Evolutionary conservation across 2,797 vertebrate genomes (phyloP).

Genomic region (Aythya fuligula): DNA sequence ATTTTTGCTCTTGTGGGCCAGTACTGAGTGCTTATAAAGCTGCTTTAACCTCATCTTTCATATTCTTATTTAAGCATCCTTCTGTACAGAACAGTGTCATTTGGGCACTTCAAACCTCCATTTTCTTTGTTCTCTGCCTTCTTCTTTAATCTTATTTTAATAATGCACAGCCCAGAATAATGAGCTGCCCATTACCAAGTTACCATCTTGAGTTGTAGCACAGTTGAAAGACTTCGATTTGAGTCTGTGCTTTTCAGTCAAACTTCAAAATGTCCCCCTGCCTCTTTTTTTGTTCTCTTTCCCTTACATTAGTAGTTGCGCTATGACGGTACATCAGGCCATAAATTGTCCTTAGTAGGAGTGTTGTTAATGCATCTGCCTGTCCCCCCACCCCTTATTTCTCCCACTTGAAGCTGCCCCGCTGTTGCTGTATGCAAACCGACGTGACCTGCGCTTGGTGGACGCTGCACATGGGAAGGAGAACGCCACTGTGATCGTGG

Average conservation of each 20-base stretch:
- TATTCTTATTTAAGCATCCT: neutral
- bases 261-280: neutral
- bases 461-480: conserved; percentile 87
- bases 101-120: neutral
- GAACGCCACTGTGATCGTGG: conserved; percentile 93
- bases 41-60: neutral
- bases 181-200: neutral
- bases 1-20: neutral
- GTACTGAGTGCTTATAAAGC: neutral
- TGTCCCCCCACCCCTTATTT: neutral
- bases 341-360: rapidly evolving
- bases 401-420: conserved; percentile 81
- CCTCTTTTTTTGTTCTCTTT: neutral
- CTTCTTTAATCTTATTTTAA: conserved; percentile 51
- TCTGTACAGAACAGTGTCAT: neutral
- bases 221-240: neutral
- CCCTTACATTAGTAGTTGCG: neutral
- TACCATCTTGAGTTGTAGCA: neutral
- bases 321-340: no score
- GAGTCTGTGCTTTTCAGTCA: neutral
- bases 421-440: conserved; percentile 94
- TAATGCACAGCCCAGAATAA: neutral
- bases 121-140: conserved; percentile 37
- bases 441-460: conserved; percentile 92
- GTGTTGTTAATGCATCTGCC: neutral